Evolutionary conservation across 2,888 invertebrate genomes (phyloP), one percentile per base, ranked within the genome.

Genomic region (Oxycera nigricornis): DNA sequence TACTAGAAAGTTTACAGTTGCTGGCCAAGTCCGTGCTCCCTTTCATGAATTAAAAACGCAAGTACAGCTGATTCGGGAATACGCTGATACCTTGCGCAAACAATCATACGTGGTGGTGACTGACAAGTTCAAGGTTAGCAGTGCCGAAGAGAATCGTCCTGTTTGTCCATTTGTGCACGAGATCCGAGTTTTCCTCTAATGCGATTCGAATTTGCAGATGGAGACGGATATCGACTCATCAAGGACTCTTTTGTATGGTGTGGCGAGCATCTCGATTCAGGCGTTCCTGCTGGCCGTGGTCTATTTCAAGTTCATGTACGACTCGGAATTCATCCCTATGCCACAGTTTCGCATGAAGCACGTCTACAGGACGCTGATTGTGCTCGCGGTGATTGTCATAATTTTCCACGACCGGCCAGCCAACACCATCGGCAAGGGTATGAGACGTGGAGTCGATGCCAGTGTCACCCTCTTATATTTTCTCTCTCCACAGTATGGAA

Each of bases 281-380:
- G 59, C 59, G 9, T 59, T 30, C n/a, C 30, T 59, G 14, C 24
- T 59, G 28, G 59, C 59, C 24, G 59, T 59, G 28, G 59, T 59
- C 0, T 59, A 59, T n/a, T 59, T 59, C 30, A 59, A 59, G 22
- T 59, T 59, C 30, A 59, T 59, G 59, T 59, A 59, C 30, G 59
- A 59, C 28, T 59, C 59, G 28, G 59, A 59, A 59, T 59, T 59
- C 28, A 59, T 59, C n/a, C 59, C 59, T 3, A 59, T 59, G 59
- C 59, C 59, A 7, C 26, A 59, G 4, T 28, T 59, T 30, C 59
- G 59, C 26, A 59, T 59, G 59, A 59, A 59, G 24, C 59, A 59
- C n/a, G 14, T 59, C 30, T 59, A 59, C 17, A 59, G 30, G 11
- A 30, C 59, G 2, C 59, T 59, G 7, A 59, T 59, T 28, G 22